A percentile compares a stretch with the other conserved stretches of the same genome.
Conservation (phyloP, 2,888 invertebrate genomes). For the Lucinisca nassula region DNA sequence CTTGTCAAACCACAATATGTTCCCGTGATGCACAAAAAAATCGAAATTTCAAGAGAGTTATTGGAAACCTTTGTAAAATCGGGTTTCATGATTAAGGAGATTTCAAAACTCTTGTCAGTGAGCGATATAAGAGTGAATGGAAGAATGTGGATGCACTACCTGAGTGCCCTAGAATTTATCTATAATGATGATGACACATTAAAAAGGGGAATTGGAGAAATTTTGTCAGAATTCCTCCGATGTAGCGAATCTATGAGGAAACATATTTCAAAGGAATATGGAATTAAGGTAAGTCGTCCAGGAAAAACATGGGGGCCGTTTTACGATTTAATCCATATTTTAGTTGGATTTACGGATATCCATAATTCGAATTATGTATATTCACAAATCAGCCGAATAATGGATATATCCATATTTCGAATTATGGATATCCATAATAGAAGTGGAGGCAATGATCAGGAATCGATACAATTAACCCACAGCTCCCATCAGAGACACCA, state of each 20-base stretch:
- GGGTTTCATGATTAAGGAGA: conserved; percentile 37
- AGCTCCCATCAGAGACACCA: too few species aligned
- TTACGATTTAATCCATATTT: too few species aligned
- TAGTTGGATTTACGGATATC: too few species aligned
- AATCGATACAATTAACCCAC: too few species aligned
- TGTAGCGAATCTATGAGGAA: conserved; percentile 2
- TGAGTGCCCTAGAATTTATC: conserved; percentile 5
- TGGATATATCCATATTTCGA: too few species aligned
- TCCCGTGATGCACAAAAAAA: not conserved
- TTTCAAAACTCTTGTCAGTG: conserved; percentile 24
- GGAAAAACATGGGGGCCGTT: too few species aligned
- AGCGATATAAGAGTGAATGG: conserved; percentile 37
- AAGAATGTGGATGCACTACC: conserved; percentile 7
- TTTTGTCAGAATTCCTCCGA: conserved; percentile 27
- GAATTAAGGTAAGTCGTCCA: not conserved
- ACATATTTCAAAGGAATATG: not conserved
- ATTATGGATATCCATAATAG: too few species aligned
- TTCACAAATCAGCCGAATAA: too few species aligned
- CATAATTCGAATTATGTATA: too few species aligned
- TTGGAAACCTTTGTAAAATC: conserved; percentile 22
- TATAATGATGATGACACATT: conserved; percentile 25
- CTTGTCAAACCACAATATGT: not conserved
- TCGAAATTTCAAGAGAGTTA: conserved; percentile 25
- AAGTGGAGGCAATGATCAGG: too few species aligned
- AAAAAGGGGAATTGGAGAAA: not conserved